Conservation (phyloP, 2,113 vertebrate genomes). For the Apaloderma vittatum region DNA sequence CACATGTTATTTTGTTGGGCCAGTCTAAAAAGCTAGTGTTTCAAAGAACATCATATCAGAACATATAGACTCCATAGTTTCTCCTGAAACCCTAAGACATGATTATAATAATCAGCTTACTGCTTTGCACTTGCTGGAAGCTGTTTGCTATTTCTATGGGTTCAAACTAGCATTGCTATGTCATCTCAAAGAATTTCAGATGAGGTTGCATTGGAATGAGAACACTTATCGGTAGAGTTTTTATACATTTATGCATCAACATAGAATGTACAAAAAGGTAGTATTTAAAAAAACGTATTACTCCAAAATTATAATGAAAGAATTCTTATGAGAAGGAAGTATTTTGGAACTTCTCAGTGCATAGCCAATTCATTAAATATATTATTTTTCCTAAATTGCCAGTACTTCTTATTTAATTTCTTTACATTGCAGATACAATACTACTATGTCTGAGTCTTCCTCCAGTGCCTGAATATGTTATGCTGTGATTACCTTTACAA, state of each 20-base stretch:
- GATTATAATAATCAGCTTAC: slow-evolving; percentile 57
- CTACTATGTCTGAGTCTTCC: not conserved
- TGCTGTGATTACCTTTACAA: not conserved
- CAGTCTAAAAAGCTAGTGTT: not conserved
- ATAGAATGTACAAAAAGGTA: not conserved
- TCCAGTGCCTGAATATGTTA: not conserved
- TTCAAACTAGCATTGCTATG: not conserved
- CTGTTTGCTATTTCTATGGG: slow-evolving; percentile 38
- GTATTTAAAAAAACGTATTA: not conserved
- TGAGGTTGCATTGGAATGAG: not conserved
- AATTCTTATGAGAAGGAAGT: not conserved
- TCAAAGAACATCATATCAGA: slow-evolving; percentile 34
- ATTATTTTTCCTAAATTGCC: not conserved
- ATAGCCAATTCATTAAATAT: not conserved
- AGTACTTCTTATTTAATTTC: not conserved
- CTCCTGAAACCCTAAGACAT: not conserved
- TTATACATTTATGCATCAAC: not conserved
- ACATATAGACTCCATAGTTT: not conserved
- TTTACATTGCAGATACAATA: not conserved
- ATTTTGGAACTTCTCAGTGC: not conserved
- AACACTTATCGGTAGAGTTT: not conserved
- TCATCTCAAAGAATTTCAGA: slow-evolving; percentile 12
- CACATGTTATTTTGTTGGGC: slow-evolving; percentile 7
- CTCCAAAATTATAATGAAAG: not conserved
- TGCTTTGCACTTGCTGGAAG: slow-evolving; percentile 52